phyloP scores from a whole-genome alignment of 2,888 invertebrate genomes.

The Sarcophaga rosellei region DNA sequence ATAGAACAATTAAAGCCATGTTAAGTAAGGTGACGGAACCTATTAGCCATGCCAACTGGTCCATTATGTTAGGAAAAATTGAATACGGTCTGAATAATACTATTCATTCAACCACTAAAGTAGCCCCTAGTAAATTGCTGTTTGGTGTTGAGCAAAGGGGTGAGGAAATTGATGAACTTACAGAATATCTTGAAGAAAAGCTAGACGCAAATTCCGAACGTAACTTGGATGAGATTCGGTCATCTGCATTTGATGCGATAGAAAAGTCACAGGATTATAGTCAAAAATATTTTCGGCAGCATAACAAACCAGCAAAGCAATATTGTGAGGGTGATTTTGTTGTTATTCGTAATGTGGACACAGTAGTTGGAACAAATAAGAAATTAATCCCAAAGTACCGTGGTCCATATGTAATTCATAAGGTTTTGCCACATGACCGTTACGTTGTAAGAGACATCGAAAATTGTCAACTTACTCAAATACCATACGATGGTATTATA shows the following conservation, averaged over 20 bases:
- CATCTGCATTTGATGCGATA: background rate
- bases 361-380: constrained; percentile 2
- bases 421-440: constrained; percentile 7
- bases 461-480: constrained; percentile 24
- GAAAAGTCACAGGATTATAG: background rate
- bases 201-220: background rate
- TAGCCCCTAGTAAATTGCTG: constrained; percentile 34
- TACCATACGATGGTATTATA: constrained; percentile 22
- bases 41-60: constrained; percentile 1
- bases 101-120: constrained; percentile 26
- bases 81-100: constrained; percentile 61
- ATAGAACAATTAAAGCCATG: constrained; percentile 1
- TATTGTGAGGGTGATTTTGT: constrained; percentile 7
- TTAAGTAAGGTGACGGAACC: background rate
- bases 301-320: too few relatives aligned
- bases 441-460: constrained; percentile 19
- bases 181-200: constrained; percentile 15
- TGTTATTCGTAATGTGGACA: constrained; percentile 15
- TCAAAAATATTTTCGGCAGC: background rate
- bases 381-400: constrained; percentile 1
- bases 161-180: constrained; percentile 6
- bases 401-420: constrained; percentile 10
- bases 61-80: constrained; percentile 6
- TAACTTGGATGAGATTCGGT: constrained; percentile 7
- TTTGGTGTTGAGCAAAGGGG: constrained; percentile 52